phyloP scores from a whole-genome alignment of 2,888 invertebrate genomes.

The Caenorhabditis parvicauda region DNA sequence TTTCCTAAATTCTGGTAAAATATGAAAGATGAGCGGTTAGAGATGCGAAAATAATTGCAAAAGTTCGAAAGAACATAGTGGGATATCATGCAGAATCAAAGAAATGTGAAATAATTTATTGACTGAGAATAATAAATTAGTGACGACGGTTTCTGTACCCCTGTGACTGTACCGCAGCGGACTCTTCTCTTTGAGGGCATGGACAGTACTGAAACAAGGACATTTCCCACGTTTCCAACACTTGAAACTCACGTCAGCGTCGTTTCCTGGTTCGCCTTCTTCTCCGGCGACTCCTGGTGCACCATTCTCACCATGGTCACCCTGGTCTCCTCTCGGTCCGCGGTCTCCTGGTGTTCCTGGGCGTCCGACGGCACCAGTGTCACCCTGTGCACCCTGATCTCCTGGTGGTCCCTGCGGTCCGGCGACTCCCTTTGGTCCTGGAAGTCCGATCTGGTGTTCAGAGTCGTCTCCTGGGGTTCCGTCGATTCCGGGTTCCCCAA shows the following conservation, averaged over 20 bases:
- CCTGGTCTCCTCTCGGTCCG: conserved; percentile 47
- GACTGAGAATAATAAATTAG: conserved; percentile 8
- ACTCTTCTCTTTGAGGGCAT: conserved; percentile 33
- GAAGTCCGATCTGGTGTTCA: conserved; percentile 50
- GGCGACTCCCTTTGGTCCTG: conserved; percentile 45
- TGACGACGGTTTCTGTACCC: conserved; percentile 29
- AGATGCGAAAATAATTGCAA: no score
- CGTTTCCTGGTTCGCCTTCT: conserved; percentile 50
- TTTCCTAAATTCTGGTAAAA: no score
- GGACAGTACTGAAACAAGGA: conserved; percentile 24
- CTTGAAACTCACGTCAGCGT: conserved; percentile 27
- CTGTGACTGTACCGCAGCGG: conserved; percentile 15
- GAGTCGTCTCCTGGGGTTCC: conserved; percentile 51
- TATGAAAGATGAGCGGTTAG: no score
- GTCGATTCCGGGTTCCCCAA: conserved; percentile 46
- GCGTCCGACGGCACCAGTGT: conserved; percentile 37
- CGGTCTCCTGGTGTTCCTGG: conserved; percentile 51
- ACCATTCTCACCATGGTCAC: conserved; percentile 45
- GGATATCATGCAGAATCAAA: conserved; percentile 18
- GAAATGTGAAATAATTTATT: conserved; percentile 3
- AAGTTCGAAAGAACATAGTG: no score
- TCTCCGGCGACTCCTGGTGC: conserved; percentile 44
- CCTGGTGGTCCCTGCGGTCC: conserved; percentile 36
- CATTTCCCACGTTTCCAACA: neutral
- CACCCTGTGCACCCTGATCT: conserved; percentile 41